These are phyloP conservation scores for Caprella mutica DNA, from an alignment of 2,888 invertebrate species.

Conservation along the genomic window DNA sequence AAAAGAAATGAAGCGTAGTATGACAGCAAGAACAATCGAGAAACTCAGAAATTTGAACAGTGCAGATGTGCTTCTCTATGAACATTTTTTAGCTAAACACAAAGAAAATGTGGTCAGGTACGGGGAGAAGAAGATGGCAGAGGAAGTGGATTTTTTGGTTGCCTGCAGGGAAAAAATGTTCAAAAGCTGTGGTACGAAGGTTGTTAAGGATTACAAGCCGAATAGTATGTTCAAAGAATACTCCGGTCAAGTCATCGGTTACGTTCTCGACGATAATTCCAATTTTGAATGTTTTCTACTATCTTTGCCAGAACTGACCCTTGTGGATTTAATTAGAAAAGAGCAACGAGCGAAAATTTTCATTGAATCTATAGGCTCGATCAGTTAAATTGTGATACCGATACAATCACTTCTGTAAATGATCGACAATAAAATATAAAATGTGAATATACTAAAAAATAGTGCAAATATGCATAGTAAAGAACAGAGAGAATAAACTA, in stretches of 20 bases:
- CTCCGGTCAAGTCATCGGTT: slow-evolving; percentile 17
- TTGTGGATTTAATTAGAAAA: slow-evolving; percentile 10
- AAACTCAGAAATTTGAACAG: slow-evolving; percentile 20
- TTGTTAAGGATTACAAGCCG: slow-evolving; percentile 16
- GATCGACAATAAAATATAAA: no score
- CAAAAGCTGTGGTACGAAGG: slow-evolving; percentile 20
- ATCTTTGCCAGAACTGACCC: slow-evolving; percentile 19
- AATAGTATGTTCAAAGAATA: slow-evolving; percentile 19
- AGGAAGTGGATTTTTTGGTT: slow-evolving; percentile 11
- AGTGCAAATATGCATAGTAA: no score
- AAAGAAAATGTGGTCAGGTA: slow-evolving; percentile 11
- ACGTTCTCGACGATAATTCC: slow-evolving; percentile 13
- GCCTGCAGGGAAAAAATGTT: slow-evolving; percentile 7
- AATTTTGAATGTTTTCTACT: slow-evolving; percentile 13
- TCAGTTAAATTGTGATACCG: no score
- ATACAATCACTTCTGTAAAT: no score
- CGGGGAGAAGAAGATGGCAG: slow-evolving; percentile 16
- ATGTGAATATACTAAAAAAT: no score
- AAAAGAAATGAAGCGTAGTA: slow-evolving; percentile 10
- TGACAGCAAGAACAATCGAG: slow-evolving; percentile 1
- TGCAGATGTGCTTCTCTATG: slow-evolving; percentile 26
- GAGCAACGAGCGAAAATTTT: no score
- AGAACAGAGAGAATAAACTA: no score
- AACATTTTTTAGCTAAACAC: slow-evolving; percentile 27
- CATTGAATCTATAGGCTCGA: no score